Evolutionary conservation across 2,113 vertebrate genomes (phyloP), one percentile per base, ranked within the genome.

Genomic region (Cichladusa arquata): DNA sequence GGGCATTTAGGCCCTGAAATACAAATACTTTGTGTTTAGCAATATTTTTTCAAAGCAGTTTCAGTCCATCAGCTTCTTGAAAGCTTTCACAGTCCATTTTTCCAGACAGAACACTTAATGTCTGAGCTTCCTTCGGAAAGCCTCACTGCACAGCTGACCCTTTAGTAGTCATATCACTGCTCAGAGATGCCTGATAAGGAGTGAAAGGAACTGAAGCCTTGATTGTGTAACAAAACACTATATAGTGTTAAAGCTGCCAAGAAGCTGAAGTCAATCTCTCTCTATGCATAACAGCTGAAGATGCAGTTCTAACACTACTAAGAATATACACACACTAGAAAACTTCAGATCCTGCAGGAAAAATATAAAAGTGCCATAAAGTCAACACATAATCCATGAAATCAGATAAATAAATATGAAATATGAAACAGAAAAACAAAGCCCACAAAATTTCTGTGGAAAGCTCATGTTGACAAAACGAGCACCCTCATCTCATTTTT

Each of bases 201-300:
- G 61, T 65, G 56, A 94, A 86, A 76, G 25, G 25, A 42, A 88
- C 18, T 74, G 79, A 88, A 92, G 57, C 58, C 73, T 90, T 88
- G 69, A 90, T 53, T 96, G 57, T n/a, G 48, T 86, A 71, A 90
- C 81, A 90, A 93, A 97, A 81, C 26, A 73, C n/a, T 93, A 6
- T 58, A 40, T 78, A 81, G 81, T 20, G 7, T 65, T 51, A 87
- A 91, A 73, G 42, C 33, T 57, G 31, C 65, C 70, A 95, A 92
- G 36, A 38, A 92, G 17, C 26, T 76, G 42, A 92, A 73, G 29
- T 36, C 25, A 76, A 53, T 83, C 15, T 67, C 13, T 67, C 24
- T 57, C 0, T 40, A 0, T 29, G 8, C 12, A 23, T 4, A 42
- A 20, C 6, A 93, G 14, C 29, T 51, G 20, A 93, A 90, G 33